Evolutionary conservation across 2,113 vertebrate genomes (phyloP).

Genomic region (Psittacula cyanocephala): DNA sequence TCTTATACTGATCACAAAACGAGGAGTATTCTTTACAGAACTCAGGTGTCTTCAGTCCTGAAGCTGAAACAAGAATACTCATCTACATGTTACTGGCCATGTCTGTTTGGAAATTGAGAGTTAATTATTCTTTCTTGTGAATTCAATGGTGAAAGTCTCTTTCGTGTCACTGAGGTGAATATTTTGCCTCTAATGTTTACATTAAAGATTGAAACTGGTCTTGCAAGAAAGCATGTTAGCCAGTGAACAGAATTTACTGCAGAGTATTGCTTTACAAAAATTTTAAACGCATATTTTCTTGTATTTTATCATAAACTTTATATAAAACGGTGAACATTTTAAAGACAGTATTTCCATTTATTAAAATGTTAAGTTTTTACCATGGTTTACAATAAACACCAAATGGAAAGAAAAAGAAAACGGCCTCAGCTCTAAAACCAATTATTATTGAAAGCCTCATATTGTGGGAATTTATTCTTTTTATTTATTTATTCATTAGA

Average conservation of each 20-base stretch:
- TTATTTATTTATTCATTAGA: background rate
- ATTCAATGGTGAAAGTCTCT: background rate
- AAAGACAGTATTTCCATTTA: constrained; percentile 21
- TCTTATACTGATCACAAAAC: background rate
- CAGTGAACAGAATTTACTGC: background rate
- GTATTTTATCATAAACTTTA: constrained; percentile 46
- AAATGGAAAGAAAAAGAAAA: background rate
- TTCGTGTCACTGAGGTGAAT: constrained; percentile 8
- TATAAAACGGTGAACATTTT: constrained; percentile 24
- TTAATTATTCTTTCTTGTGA: background rate
- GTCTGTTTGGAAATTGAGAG: background rate
- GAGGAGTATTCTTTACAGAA: constrained; percentile 20
- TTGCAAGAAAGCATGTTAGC: constrained; percentile 1
- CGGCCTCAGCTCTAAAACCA: background rate
- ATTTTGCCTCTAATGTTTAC: constrained; percentile 42
- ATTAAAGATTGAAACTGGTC: constrained; percentile 19
- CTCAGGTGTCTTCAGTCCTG: background rate
- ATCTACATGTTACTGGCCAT: background rate
- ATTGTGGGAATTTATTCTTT: background rate
- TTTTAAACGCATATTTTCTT: constrained; percentile 31
- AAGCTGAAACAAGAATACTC: background rate
- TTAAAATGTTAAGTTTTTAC: background rate
- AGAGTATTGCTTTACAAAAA: constrained; percentile 8
- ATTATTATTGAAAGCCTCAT: background rate
- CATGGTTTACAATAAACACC: constrained; percentile 47